Conservation (phyloP, 2,888 invertebrate genomes). For the Gerosis bhagava region DNA sequence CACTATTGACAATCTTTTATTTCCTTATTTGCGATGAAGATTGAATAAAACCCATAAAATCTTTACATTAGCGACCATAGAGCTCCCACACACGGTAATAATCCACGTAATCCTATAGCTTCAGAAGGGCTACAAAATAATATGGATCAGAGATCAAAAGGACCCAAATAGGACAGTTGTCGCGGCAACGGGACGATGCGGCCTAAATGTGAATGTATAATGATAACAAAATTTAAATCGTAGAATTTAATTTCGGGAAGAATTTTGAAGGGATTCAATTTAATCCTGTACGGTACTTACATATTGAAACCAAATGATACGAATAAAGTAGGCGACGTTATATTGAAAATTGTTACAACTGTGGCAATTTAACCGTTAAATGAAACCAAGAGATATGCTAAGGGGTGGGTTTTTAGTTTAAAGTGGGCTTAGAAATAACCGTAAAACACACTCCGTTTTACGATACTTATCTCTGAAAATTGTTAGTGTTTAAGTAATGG, state of each 20-base stretch:
- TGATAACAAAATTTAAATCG: slow-evolving; percentile 4
- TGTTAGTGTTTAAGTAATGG: too few relatives aligned
- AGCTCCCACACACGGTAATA: slow-evolving; percentile 8
- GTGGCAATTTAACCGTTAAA: too few relatives aligned
- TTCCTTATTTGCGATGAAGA: not conserved
- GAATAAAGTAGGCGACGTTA: not conserved
- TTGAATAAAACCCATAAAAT: slow-evolving; percentile 3
- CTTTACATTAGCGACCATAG: not conserved
- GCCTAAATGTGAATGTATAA: not conserved
- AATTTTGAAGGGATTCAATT: slow-evolving; percentile 2
- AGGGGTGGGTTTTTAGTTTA: too few relatives aligned
- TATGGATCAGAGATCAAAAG: slow-evolving; percentile 16
- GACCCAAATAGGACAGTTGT: slow-evolving; percentile 14
- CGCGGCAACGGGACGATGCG: slow-evolving; percentile 1
- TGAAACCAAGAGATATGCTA: too few relatives aligned
- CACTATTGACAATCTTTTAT: too few relatives aligned
- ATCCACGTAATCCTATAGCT: slow-evolving; percentile 17
- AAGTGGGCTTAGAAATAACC: too few relatives aligned
- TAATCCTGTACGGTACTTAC: not conserved
- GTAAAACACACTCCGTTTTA: too few relatives aligned
- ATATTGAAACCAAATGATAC: not conserved
- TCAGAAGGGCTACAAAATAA: slow-evolving; percentile 15
- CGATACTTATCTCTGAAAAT: too few relatives aligned
- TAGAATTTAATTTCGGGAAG: slow-evolving; percentile 5
- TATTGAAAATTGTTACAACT: too few relatives aligned